Base-by-base conservation (phyloP, 2,888 invertebrate species). In the Mechanitis messenoides region DNA sequence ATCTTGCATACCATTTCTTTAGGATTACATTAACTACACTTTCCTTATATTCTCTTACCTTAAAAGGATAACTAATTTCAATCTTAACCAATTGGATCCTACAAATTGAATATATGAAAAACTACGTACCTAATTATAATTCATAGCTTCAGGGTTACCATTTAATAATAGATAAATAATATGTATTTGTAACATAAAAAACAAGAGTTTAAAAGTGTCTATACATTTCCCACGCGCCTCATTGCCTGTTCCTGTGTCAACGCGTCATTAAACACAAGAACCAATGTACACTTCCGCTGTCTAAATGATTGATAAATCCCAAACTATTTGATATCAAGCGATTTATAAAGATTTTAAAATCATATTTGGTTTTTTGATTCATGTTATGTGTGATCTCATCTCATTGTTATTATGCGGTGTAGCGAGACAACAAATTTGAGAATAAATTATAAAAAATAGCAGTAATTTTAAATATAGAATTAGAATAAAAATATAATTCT, bases 271-370 rank as follows among this genome's bases (percentile, higher is more conserved):
- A 70, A 69, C 71, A 70, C 67, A 75, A 75, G 76, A 76, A 75
- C 72, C 75, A 81, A 20, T 20, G 78, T 82, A 83, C 83, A 85
- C 83, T 87, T 87, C 87, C 87, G 87, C 76, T 77, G 78, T 76
- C 77, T 73, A 76, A 70, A 75, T 77, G 55, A 64, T 59, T 45
- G 45, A 42, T 6, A 53, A 53, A 20, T 20, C 20, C 20, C 20
- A 20, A 20, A 20, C 42, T 33, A 20, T 53, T 33, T 47, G 20
- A 20, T 20, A 47, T 47, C 35, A 11, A 47, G n/a, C 47, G 6
- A 28, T 47, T 6, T 47, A 47, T 6, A n/a, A 47, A 47, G n/a
- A n/a, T 28, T 47, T 28, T 47, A 47, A 20, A 28, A n/a, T 28
- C 47, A 47, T 47, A n/a, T 47, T 47, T 28, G 6, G 20, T 20